Conservation (phyloP, 2,888 invertebrate genomes). For the Tiphia femorata region DNA sequence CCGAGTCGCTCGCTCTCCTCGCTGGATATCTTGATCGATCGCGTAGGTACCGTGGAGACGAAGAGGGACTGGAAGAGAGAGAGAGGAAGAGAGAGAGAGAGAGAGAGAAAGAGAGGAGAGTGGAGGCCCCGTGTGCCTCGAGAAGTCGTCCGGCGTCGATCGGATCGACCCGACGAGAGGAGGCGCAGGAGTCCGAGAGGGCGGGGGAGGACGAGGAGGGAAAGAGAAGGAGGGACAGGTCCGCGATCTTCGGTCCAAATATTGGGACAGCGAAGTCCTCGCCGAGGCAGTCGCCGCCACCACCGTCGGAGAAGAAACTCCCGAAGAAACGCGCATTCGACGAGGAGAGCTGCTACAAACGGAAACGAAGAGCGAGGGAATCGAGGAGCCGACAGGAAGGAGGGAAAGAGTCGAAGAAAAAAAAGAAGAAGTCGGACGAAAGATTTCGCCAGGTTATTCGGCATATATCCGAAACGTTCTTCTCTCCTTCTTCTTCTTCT, state of each 20-base stretch:
- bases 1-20: conserved; percentile 23
- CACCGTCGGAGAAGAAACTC: neutral
- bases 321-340: neutral
- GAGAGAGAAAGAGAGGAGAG: neutral
- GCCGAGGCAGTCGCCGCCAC: conserved; percentile 10
- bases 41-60: neutral
- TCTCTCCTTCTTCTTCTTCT: neutral
- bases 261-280: conserved; percentile 55
- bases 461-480: conserved; percentile 6
- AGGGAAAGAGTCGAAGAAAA: neutral
- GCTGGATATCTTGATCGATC: conserved; percentile 42
- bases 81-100: neutral
- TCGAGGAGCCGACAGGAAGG: neutral
- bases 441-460: conserved; percentile 10
- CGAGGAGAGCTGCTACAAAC: too few relatives aligned
- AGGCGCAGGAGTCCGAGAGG: too few relatives aligned
- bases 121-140: neutral
- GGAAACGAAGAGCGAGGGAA: neutral
- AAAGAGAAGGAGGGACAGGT: conserved; percentile 36
- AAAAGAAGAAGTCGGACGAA: neutral
- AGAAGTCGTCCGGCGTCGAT: conserved; percentile 41
- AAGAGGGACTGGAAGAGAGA: conserved; percentile 3
- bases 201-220: too few relatives aligned
- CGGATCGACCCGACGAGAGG: conserved; percentile 38
- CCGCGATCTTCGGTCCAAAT: conserved; percentile 58